These are phyloP conservation scores for Sorex maritimensis DNA, from an alignment of 2,797 vertebrate species.

Conservation along the genomic window DNA sequence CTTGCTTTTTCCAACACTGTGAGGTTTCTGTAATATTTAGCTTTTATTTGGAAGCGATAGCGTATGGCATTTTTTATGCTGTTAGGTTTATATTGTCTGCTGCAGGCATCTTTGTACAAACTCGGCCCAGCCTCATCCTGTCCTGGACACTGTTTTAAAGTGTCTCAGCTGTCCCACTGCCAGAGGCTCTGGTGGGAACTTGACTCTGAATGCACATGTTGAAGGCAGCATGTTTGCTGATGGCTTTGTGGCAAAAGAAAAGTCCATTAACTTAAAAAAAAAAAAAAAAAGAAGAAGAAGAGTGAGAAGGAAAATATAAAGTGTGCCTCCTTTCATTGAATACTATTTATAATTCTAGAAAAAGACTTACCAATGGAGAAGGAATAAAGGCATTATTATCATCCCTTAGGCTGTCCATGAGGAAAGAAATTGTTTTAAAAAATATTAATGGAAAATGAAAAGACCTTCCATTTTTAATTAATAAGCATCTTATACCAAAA, in stretches of 20 bases:
- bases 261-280: slow-evolving; percentile 50
- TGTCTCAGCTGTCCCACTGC: slow-evolving; percentile 81
- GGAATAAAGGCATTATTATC: slow-evolving; percentile 65
- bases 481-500: slow-evolving; percentile 80
- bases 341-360: slow-evolving; percentile 75
- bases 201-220: slow-evolving; percentile 56
- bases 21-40: slow-evolving; percentile 90
- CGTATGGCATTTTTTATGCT: slow-evolving; percentile 91
- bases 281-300: slow-evolving; percentile 12
- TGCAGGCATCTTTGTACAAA: slow-evolving; percentile 85
- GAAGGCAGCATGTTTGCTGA: slow-evolving; percentile 33
- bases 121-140: slow-evolving; percentile 67
- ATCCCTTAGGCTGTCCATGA: slow-evolving; percentile 57
- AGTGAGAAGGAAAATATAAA: slow-evolving; percentile 72
- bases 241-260: slow-evolving; percentile 33
- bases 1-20: slow-evolving; percentile 90
- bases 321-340: slow-evolving; percentile 66
- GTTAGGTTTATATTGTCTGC: slow-evolving; percentile 88
- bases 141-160: slow-evolving; percentile 89
- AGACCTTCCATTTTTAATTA: slow-evolving; percentile 70
- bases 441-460: slow-evolving; percentile 64
- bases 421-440: slow-evolving; percentile 15
- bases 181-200: slow-evolving; percentile 74
- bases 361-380: slow-evolving; percentile 69
- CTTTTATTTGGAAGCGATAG: slow-evolving; percentile 91